These are phyloP conservation scores for Gallinago undulata DNA, from an alignment of 2,113 vertebrate species.

Conservation along the genomic window DNA sequence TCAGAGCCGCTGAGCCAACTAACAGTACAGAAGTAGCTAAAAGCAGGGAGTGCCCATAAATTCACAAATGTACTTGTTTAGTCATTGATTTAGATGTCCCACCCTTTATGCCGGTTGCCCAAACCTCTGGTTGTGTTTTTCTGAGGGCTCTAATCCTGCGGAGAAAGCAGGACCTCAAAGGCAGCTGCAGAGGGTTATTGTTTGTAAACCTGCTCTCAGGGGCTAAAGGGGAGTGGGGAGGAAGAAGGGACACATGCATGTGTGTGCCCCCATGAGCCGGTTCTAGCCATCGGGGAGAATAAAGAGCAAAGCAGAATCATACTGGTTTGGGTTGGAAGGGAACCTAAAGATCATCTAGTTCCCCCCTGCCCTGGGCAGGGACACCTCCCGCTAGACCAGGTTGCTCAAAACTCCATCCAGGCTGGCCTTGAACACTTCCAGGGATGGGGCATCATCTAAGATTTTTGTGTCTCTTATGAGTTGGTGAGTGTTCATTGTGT, in stretches of 20 bases:
- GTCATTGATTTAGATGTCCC: neutral
- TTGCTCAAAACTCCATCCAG: neutral
- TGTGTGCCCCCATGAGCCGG: neutral
- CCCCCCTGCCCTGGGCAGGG: neutral
- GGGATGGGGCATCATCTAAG: neutral
- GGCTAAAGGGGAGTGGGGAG: neutral
- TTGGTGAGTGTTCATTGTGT: neutral
- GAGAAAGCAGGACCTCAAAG: neutral
- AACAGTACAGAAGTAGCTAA: neutral
- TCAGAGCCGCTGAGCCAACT: neutral
- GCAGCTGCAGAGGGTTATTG: neutral
- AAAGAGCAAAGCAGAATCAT: neutral
- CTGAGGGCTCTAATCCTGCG: neutral
- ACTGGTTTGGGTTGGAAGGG: neutral
- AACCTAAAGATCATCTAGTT: neutral
- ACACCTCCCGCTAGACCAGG: neutral
- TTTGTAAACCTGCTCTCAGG: neutral
- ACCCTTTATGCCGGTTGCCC: neutral
- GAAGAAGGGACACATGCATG: neutral
- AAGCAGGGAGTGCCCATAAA: slow-evolving; percentile 26
- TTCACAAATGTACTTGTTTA: neutral
- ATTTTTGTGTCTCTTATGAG: neutral
- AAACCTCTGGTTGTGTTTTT: neutral
- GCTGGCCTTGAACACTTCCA: neutral
- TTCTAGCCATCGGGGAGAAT: neutral